Conservation (phyloP, 2,113 vertebrate species). For the Hucho hucho region DNA sequence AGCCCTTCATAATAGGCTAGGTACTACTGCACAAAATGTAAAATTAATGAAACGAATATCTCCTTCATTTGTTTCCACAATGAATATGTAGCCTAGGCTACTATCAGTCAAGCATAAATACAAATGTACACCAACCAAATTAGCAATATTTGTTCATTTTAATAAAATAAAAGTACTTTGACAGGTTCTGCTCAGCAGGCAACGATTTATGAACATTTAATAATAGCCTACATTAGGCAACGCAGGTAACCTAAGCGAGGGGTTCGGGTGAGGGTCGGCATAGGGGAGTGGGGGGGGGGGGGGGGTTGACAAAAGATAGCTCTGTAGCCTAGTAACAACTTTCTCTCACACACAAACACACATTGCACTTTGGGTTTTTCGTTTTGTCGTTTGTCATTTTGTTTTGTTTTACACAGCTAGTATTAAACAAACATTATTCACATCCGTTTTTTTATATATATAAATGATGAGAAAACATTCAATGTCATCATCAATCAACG, state of each 20-base stretch:
- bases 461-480: constrained; percentile 60
- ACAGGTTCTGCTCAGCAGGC: constrained; percentile 60
- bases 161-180: constrained; percentile 72
- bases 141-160: constrained; percentile 66
- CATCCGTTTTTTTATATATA: constrained; percentile 30
- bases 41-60: too few relatives aligned
- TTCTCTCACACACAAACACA: constrained; percentile 5
- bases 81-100: not conserved
- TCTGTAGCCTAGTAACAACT: constrained; percentile 9
- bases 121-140: constrained; percentile 32
- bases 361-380: constrained; percentile 31
- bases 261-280: not conserved
- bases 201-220: constrained; percentile 60
- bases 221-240: constrained; percentile 55
- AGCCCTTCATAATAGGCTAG: too few relatives aligned
- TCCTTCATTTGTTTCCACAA: too few relatives aligned
- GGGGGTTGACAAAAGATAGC: not conserved
- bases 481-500: constrained; percentile 54
- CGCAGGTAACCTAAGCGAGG: constrained; percentile 17
- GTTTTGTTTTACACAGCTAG: constrained; percentile 33
- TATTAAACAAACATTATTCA: constrained; percentile 48
- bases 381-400: constrained; percentile 23
- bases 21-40: too few relatives aligned
- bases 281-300: not conserved
- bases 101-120: not conserved